These are phyloP conservation scores for Oscheius sp. DNA, from an alignment of 2,888 invertebrate species.

Conservation along the genomic window DNA sequence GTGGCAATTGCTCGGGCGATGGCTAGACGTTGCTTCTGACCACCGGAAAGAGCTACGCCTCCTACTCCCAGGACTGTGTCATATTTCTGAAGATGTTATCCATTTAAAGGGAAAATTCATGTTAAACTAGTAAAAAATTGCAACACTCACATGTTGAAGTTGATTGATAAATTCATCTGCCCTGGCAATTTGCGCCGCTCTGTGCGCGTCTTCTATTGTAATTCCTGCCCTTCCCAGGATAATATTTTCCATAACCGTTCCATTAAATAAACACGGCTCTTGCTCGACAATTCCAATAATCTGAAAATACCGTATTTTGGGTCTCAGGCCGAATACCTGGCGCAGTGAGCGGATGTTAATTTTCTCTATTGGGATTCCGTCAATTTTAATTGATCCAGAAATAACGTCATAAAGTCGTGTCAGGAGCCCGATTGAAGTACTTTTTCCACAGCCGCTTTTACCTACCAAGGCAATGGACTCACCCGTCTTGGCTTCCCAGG, in stretches of 20 bases:
- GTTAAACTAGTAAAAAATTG: background rate
- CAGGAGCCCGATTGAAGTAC: slow-evolving; percentile 58
- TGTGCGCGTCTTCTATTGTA: slow-evolving; percentile 31
- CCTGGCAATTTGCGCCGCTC: slow-evolving; percentile 54
- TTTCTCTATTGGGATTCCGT: slow-evolving; percentile 49
- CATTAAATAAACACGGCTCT: slow-evolving; percentile 61
- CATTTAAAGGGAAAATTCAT: background rate
- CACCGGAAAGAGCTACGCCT: slow-evolving; percentile 73
- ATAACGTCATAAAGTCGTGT: slow-evolving; percentile 49
- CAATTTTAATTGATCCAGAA: slow-evolving; percentile 49
- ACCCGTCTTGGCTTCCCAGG: slow-evolving; percentile 47
- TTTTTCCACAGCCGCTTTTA: slow-evolving; percentile 62
- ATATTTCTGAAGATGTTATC: slow-evolving; percentile 39
- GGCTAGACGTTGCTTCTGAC: slow-evolving; percentile 74
- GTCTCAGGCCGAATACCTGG: slow-evolving; percentile 30
- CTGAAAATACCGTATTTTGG: slow-evolving; percentile 12
- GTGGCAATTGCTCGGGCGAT: slow-evolving; percentile 73
- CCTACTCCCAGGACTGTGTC: slow-evolving; percentile 73
- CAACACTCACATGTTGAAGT: slow-evolving; percentile 43
- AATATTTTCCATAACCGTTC: slow-evolving; percentile 59
- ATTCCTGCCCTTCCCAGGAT: slow-evolving; percentile 47
- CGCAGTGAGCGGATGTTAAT: slow-evolving; percentile 43
- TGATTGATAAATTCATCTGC: slow-evolving; percentile 62
- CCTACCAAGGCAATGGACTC: slow-evolving; percentile 62
- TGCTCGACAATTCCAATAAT: slow-evolving; percentile 61